phyloP scores from a whole-genome alignment of 30 jellyfish, hydroid and myxozoan species.

The Hydra vulgaris region DNA sequence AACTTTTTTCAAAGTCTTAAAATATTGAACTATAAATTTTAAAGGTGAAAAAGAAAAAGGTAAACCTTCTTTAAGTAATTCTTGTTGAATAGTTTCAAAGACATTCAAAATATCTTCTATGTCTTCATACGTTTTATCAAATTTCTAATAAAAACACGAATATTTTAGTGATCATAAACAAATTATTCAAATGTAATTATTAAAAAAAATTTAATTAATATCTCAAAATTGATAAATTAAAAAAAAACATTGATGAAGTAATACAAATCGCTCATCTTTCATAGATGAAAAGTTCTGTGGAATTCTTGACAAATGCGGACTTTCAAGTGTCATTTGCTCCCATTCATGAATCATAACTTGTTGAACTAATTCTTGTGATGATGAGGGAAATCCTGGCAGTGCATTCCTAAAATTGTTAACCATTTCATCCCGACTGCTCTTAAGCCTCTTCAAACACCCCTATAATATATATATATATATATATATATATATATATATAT shows the following conservation, averaged over 20 bases:
- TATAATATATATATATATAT: neutral
- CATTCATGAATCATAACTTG: conserved; percentile 57
- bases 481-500: too few species aligned
- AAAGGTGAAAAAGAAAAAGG: too few species aligned
- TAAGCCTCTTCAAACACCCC: conserved; percentile 63
- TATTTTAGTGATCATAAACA: neutral
- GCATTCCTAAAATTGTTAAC: conserved; percentile 41
- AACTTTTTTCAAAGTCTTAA: neutral
- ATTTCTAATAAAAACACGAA: neutral
- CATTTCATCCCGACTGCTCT: conserved; percentile 33
- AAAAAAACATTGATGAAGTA: neutral
- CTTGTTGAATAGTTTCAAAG: conserved; percentile 67
- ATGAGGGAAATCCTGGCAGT: conserved; percentile 15
- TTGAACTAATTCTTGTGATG: conserved; percentile 40
- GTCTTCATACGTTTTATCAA: conserved; percentile 20
- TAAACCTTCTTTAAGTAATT: conserved; percentile 67
- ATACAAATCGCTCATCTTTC: neutral
- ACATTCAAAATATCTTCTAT: conserved; percentile 44
- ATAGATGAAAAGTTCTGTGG: neutral
- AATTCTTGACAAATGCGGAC: conserved; percentile 16
- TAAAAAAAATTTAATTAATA: too few species aligned
- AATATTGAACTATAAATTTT: neutral
- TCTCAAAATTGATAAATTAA: neutral
- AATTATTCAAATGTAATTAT: neutral
- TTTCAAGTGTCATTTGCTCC: conserved; percentile 36